phyloP scores from a whole-genome alignment of 2,113 vertebrate species.

The human region DNA sequence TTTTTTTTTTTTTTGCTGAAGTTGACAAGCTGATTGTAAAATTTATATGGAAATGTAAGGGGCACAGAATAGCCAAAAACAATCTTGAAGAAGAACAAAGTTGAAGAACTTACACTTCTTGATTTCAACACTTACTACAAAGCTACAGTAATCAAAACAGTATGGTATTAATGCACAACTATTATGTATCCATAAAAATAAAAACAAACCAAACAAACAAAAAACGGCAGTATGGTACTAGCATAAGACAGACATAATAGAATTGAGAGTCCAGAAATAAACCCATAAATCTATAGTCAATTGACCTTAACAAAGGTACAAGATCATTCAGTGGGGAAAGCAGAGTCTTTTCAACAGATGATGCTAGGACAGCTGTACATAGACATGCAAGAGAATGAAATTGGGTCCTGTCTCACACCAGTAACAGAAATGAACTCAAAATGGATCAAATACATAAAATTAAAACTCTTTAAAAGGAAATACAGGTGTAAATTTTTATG shows the following conservation, averaged over 20 bases:
- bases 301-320: neutral
- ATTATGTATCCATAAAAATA: neutral
- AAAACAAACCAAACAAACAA: neutral
- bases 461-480: neutral
- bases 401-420: neutral
- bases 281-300: neutral
- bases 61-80: no score
- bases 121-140: neutral
- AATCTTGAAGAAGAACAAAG: neutral
- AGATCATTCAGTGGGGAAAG: neutral
- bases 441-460: neutral
- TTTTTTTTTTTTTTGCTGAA: no score
- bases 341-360: neutral
- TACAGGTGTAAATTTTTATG: neutral
- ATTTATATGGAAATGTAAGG: no score
- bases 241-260: neutral
- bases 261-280: neutral
- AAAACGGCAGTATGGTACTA: neutral
- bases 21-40: no score
- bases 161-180: neutral
- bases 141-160: neutral
- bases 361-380: neutral
- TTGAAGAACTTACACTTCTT: neutral
- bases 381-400: neutral
- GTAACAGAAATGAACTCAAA: neutral